Percentiles rank a stretch among this genome's conserved stretches.
Evolutionary conservation across 2,113 vertebrate genomes (phyloP).

Genomic region (Plectropomus leopardus): DNA sequence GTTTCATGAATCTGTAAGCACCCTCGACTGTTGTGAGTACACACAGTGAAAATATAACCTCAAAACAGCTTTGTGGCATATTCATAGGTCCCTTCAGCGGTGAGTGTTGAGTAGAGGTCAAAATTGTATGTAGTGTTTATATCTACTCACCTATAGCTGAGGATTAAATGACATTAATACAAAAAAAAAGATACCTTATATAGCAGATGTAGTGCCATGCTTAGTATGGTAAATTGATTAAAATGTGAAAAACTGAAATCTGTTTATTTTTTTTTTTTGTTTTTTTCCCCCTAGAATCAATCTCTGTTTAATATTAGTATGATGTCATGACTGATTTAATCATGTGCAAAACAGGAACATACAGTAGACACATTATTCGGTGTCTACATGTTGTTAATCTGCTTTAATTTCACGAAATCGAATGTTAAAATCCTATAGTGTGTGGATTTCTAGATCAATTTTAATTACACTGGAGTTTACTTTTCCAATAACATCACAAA

Average conservation of each 20-base stretch:
- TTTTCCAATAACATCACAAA: conserved; percentile 23
- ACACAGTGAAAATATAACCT: too few species aligned
- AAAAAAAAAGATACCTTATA: too few species aligned
- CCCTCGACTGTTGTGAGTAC: too few species aligned
- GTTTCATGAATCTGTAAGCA: too few species aligned
- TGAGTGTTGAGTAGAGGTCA: too few species aligned
- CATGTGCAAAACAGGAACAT: neutral
- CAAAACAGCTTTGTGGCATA: too few species aligned
- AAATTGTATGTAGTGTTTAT: too few species aligned
- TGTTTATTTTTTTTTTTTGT: neutral
- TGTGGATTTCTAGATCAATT: conserved; percentile 35
- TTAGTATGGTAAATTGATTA: neutral
- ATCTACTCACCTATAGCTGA: too few species aligned
- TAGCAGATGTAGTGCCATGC: too few species aligned
- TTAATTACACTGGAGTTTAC: conserved; percentile 29
- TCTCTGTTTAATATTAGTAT: neutral
- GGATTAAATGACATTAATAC: too few species aligned
- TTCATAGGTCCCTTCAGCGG: too few species aligned
- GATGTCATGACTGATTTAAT: neutral
- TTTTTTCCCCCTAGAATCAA: neutral
- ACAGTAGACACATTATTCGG: neutral
- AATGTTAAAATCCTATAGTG: conserved; percentile 13
- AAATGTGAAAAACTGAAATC: neutral
- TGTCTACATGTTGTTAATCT: neutral
- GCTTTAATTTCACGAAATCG: conserved; percentile 1